phyloP scores from a whole-genome alignment of 2,797 vertebrate genomes.

The Lacerta viridis region DNA sequence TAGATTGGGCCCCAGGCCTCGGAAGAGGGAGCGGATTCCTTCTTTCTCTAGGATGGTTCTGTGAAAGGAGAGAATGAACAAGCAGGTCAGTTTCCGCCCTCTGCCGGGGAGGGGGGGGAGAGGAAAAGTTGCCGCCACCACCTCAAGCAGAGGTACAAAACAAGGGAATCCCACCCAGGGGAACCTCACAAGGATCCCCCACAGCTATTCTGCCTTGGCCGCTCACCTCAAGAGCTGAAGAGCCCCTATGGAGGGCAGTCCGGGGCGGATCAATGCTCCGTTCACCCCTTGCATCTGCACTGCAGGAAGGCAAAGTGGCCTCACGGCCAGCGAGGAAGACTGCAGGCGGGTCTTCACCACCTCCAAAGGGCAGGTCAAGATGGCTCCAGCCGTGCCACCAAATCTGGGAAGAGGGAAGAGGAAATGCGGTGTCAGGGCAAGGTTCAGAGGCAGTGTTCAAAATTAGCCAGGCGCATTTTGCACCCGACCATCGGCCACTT shows the following conservation, averaged over 20 bases:
- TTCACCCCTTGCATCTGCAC: conserved; percentile 67
- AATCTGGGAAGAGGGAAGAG: conserved; percentile 59
- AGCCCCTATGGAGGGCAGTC: conserved; percentile 60
- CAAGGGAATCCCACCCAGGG: background rate
- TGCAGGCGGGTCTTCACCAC: conserved; percentile 79
- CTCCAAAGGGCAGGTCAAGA: conserved; percentile 78
- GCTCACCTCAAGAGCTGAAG: conserved; percentile 72
- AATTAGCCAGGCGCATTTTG: too few species aligned
- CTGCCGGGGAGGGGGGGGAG: too few species aligned
- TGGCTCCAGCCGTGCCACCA: conserved; percentile 76
- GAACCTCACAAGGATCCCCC: background rate
- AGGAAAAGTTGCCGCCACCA: background rate
- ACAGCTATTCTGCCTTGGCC: too few species aligned
- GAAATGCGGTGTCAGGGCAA: background rate
- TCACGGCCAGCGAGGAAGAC: conserved; percentile 67
- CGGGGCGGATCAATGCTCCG: conserved; percentile 57
- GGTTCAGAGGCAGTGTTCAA: background rate
- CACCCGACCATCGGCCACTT: too few species aligned
- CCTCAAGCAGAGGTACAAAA: background rate
- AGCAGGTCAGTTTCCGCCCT: background rate
- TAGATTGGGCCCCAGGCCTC: conserved; percentile 77
- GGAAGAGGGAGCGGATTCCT: conserved; percentile 71
- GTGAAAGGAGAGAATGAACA: background rate
- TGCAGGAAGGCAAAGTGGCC: conserved; percentile 67
- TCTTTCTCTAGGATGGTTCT: conserved; percentile 77